Percentiles rank a stretch among this genome's conserved stretches.
These are phyloP conservation scores for Phrynosoma platyrhinos DNA, from an alignment of 2,113 vertebrate species.

Conservation along the genomic window DNA sequence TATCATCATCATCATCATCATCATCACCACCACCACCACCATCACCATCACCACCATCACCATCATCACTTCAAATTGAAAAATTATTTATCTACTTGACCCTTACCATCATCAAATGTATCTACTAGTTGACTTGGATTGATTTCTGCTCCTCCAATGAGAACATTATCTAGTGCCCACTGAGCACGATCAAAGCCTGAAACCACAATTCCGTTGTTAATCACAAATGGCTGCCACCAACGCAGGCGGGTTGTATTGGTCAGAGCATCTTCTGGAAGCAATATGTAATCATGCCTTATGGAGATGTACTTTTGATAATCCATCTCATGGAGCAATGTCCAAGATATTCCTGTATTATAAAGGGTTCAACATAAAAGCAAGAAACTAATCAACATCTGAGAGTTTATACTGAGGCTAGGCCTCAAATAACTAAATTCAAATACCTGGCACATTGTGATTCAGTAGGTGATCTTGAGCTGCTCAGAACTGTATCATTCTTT, in stretches of 20 bases:
- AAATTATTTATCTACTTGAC: background rate
- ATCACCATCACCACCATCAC: no score
- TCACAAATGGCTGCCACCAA: constrained; percentile 96
- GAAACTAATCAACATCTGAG: background rate
- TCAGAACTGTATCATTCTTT: background rate
- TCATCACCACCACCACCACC: no score
- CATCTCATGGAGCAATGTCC: constrained; percentile 97
- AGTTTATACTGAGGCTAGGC: background rate
- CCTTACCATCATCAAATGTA: constrained; percentile 94
- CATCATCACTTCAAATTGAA: background rate
- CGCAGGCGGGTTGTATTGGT: constrained; percentile 94
- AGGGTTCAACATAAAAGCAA: constrained; percentile 7
- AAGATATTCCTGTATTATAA: constrained; percentile 87
- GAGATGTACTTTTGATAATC: constrained; percentile 97
- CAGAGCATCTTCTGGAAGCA: constrained; percentile 89
- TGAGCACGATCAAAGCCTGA: constrained; percentile 90
- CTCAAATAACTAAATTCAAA: background rate
- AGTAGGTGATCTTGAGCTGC: background rate
- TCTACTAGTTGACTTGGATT: constrained; percentile 95
- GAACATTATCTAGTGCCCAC: constrained; percentile 97
- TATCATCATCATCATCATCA: background rate
- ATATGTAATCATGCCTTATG: constrained; percentile 94
- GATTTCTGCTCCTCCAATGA: constrained; percentile 97
- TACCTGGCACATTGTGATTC: background rate
- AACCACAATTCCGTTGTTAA: constrained; percentile 86